Evolutionary conservation across 2,113 vertebrate species (phyloP), one percentile per base, ranked within the genome.

Genomic region (Gulo gulo): DNA sequence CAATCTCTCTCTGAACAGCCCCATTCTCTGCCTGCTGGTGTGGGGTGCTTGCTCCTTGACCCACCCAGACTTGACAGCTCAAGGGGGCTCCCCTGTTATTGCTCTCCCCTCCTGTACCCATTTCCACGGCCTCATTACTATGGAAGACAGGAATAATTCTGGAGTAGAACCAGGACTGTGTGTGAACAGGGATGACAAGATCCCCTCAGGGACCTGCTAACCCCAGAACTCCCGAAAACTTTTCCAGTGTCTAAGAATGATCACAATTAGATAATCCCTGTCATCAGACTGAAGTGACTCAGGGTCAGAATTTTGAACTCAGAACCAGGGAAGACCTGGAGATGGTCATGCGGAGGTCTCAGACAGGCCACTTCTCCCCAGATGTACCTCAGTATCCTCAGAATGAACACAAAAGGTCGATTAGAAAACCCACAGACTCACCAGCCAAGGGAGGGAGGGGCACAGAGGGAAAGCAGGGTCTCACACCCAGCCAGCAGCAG

Each of bases 131-230:
- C 97, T 96, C 97, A 98, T 98, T 97, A 98, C 98, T 98, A 97
- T 98, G 97, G 97, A 97, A 98, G 98, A 98, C 93, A 82, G 97
- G 98, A 97, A 96, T 98, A 98, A 95, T 98, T 98, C 99, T 98
- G 98, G 97, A 97, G 82, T 96, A 98, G 98, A 98, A 97, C 97
- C 96, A 96, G 98, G 97, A 95, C 95, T 96, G 50, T 95, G 59
- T 95, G 95, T 79, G 97, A 97, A 97, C 88, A 76, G 95, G 65
- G 96, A 94, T 95, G 96, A 96, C 92, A 96, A 96, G 84, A 93
- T 80, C 91, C 97, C 63, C 96, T 91, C 36, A 50, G 65, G 87
- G 83, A 31, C 42, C 26, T 34, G 45, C n/a, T 39, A 76, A n/a
- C 31, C 45, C 42, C 80, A 57, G 71, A 86, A 94, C 31, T 59